These are phyloP conservation scores for Umimayanthus kanabou DNA, from an alignment of 92 coral and sea anemone species.

Conservation along the genomic window DNA sequence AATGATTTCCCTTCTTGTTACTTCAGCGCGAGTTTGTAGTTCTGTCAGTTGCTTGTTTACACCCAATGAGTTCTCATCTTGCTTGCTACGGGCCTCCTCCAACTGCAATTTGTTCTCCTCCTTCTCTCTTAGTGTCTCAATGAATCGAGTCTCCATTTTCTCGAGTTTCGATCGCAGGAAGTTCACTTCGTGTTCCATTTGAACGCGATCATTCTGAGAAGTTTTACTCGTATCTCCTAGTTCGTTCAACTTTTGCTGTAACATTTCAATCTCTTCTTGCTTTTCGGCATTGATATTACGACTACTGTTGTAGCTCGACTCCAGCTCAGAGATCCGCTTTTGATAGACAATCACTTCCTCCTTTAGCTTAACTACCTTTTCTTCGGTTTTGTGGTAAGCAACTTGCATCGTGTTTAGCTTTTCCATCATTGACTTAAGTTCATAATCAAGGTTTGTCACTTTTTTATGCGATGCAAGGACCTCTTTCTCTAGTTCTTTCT, in stretches of 20 bases:
- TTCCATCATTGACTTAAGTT: slow-evolving; percentile 66
- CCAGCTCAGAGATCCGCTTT: slow-evolving; percentile 70
- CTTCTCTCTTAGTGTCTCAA: slow-evolving; percentile 71
- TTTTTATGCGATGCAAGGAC: slow-evolving; percentile 78
- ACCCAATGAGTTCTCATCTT: slow-evolving; percentile 68
- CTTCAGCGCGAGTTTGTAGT: slow-evolving; percentile 71
- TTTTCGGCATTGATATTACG: slow-evolving; percentile 59
- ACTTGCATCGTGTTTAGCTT: slow-evolving; percentile 60
- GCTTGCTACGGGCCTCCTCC: slow-evolving; percentile 64
- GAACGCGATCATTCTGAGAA: slow-evolving; percentile 56
- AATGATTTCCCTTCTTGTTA: slow-evolving; percentile 67
- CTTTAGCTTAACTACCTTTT: slow-evolving; percentile 57
- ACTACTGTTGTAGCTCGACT: slow-evolving; percentile 74
- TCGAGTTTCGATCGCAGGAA: slow-evolving; percentile 55
- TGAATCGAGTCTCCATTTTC: slow-evolving; percentile 73
- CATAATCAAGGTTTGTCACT: slow-evolving; percentile 67
- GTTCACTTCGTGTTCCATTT: slow-evolving; percentile 62
- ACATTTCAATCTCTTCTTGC: slow-evolving; percentile 50
- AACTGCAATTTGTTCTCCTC: slow-evolving; percentile 66
- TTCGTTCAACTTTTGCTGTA: slow-evolving; percentile 52
- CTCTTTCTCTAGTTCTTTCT: slow-evolving; percentile 72
- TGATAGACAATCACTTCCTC: slow-evolving; percentile 73
- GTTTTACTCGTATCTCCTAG: slow-evolving; percentile 54
- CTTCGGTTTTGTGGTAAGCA: slow-evolving; percentile 65
- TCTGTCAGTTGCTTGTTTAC: slow-evolving; percentile 66